phyloP scores from a whole-genome alignment of 1,140 invertebrate species.

The Ips nitidus region DNA sequence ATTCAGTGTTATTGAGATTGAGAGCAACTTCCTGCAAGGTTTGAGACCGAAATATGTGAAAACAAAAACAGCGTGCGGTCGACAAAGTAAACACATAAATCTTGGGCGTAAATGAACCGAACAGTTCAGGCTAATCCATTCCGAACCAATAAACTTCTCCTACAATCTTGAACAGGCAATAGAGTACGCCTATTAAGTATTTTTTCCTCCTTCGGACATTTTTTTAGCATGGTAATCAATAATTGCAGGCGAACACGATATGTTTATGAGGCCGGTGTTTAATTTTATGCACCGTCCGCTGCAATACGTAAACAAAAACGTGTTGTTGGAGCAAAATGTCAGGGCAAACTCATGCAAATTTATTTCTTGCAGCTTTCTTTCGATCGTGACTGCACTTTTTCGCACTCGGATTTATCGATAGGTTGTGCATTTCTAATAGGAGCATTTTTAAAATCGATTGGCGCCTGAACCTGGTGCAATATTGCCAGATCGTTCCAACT shows the following conservation, averaged over 20 bases:
- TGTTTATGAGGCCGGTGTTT: conserved; percentile 14
- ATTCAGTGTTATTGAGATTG: too few relatives aligned
- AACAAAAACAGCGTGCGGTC: too few relatives aligned
- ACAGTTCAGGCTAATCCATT: too few relatives aligned
- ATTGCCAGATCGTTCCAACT: too few relatives aligned
- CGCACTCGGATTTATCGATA: conserved; percentile 15
- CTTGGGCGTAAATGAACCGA: too few relatives aligned
- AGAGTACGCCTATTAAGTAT: not conserved
- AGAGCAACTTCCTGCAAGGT: too few relatives aligned
- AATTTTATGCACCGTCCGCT: conserved; percentile 13
- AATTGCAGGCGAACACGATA: conserved; percentile 13
- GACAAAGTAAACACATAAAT: too few relatives aligned
- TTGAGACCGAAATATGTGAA: too few relatives aligned
- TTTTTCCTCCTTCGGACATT: conserved; percentile 3
- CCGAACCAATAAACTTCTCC: too few relatives aligned
- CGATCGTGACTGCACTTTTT: conserved; percentile 28
- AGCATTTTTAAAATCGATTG: not conserved
- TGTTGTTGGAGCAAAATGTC: conserved; percentile 30
- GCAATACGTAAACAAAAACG: conserved; percentile 31
- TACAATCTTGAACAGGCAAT: too few relatives aligned
- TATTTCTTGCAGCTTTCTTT: conserved; percentile 31
- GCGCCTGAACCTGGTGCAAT: not conserved
- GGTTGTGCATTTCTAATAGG: conserved; percentile 23
- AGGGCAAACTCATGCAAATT: conserved; percentile 28
- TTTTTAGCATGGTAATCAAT: conserved; percentile 12